Conservation (phyloP, 2,888 invertebrate genomes). For the Coecobrya sp. region DNA sequence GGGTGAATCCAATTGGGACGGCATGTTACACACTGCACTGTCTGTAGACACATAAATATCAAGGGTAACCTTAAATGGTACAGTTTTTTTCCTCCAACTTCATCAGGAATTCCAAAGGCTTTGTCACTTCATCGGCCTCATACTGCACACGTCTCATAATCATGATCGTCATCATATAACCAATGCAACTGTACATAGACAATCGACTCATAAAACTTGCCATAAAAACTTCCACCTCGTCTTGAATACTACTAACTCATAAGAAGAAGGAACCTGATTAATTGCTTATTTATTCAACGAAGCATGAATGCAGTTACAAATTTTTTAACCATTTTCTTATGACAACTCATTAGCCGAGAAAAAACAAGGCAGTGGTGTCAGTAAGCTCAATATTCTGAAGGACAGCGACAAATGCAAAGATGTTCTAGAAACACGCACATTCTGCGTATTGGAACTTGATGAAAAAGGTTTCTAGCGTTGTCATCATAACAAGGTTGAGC, state of each 20-base stretch:
- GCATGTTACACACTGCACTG: not conserved
- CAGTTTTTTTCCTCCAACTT: not conserved
- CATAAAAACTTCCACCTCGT: not conserved
- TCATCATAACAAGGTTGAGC: too few relatives aligned
- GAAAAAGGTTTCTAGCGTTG: not conserved
- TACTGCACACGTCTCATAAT: not conserved
- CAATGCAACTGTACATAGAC: too few relatives aligned
- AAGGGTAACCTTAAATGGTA: not conserved
- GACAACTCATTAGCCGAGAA: not conserved
- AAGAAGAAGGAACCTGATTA: not conserved
- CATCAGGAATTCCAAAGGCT: not conserved
- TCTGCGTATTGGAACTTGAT: not conserved
- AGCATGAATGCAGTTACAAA: not conserved
- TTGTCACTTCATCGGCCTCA: not conserved
- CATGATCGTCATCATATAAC: too few relatives aligned
- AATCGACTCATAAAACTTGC: not conserved
- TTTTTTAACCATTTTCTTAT: not conserved
- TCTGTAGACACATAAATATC: not conserved
- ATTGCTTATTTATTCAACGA: not conserved
- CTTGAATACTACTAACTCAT: not conserved
- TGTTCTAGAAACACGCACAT: not conserved
- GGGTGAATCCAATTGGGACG: conserved; percentile 6
- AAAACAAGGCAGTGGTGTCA: not conserved
- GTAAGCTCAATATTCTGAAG: not conserved
- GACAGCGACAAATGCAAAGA: not conserved